Evolutionary conservation across 2,888 invertebrate genomes (phyloP), one percentile per base, ranked within the genome.

Genomic region (Cephalotes varians): DNA sequence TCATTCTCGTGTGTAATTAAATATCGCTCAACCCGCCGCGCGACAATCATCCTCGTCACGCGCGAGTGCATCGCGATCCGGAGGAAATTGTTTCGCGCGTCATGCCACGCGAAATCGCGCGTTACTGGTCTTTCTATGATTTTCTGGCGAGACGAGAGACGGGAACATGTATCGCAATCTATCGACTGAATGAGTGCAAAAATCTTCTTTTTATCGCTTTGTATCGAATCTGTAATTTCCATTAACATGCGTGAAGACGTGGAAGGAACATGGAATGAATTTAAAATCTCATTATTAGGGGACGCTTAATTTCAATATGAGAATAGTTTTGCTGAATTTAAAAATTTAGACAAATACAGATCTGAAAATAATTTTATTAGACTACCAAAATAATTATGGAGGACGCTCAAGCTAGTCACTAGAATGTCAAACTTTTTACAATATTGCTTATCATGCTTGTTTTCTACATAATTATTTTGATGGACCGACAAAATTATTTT

Each of bases 21-120:
- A 77, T 67, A 77, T 77, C 77, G 67, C 67, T 77, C 77, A 44
- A 67, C 44, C 15, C 51, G 54, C 40, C 67, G 54, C 40, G 77
- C 54, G 56, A 67, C 67, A 67, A 77, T 77, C 77, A 21, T 76
- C 65, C 51, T 76, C 37, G 76, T 54, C 65, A 76, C 37, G 51
- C 76, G 65, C 51, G 40, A 77, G 51, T 37, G 74, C 62, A 64
- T 62, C 62, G 62, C 74, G 74, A 74, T 65, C 28, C 76, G 25
- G 6, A 37, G 76, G 51, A 65, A 76, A 76, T 76, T 76, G 37
- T 64, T 49, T 73, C 47, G 58, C 44, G 21, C 34, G 44, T 60
- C 58, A 72, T 37, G 64, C 12, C 40, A 31, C 21, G 60, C 31
- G 21, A 34, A 47, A 64, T 65, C 21, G 44, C 10, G 54, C 62